A percentile compares a stretch with the other conserved stretches of the same genome.
Evolutionary conservation across 2,113 vertebrate genomes (phyloP).

Genomic region (Prunella fulvescens): DNA sequence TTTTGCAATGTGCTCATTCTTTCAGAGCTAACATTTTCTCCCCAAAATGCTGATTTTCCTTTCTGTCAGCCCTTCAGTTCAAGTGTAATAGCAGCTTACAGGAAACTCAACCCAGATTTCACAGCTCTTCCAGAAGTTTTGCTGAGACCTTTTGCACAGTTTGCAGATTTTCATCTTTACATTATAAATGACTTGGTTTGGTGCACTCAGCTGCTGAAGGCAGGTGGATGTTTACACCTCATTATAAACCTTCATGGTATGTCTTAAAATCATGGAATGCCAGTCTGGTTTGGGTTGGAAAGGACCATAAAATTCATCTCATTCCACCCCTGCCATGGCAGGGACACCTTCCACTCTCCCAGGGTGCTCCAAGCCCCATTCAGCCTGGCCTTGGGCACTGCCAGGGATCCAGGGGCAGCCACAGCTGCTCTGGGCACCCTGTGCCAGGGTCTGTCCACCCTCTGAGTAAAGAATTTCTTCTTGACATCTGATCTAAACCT

Average conservation of each 20-base stretch:
- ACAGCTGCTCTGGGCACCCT: neutral
- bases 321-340: neutral
- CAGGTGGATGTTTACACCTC: neutral
- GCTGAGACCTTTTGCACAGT: neutral
- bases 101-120: neutral
- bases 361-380: neutral
- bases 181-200: neutral
- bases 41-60: neutral
- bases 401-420: neutral
- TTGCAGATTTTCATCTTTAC: neutral
- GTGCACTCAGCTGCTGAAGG: neutral
- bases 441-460: neutral
- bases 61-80: neutral
- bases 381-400: neutral
- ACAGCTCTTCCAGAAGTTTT: neutral
- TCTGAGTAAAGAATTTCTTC: neutral
- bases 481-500: neutral
- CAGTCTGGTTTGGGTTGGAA: neutral
- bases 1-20: neutral
- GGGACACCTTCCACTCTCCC: neutral
- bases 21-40: neutral
- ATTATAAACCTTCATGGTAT: neutral
- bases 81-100: neutral
- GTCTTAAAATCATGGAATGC: neutral
- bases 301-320: neutral